Base-by-base conservation (phyloP, 2,113 vertebrate species). In the Gallinago jamesoni region DNA sequence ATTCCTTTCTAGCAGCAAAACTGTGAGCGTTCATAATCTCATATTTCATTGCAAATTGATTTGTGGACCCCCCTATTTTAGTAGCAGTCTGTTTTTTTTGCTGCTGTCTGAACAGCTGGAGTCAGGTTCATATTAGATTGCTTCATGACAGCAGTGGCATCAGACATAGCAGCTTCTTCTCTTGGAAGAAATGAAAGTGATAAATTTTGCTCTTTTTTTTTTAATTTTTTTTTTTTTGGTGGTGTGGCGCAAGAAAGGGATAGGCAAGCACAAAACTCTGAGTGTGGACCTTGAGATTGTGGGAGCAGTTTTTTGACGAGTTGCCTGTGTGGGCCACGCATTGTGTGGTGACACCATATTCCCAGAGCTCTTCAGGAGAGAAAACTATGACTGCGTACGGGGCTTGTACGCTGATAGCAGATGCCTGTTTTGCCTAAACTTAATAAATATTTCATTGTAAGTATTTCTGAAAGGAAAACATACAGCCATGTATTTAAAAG, bases 351-450 rank as follows among this genome's bases (percentile, higher is more conserved):
- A 50, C 1, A 1, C 39, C 0, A 12, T 48, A 28, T 82, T 64
- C 69, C 72, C 76, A 20, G 64, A 84, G 56, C 92, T 90, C 43
- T 69, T 70, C 73, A n/a, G 63, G 53, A 90, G 39, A 45, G 66
- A 84, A 93, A 94, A 64, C 77, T 57, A 1, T 67, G 80, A 80
- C 73, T 89, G 0, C 16, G 43, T 63, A 70, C 0, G 13, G 90
- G 84, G 68, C 30, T 57, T 93, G 64, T 66, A 68, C 4, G 1
- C 76, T 89, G 45, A 91, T 33, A 91, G 73, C 92, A 88, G 89
- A 81, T 95, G 95, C 63, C 53, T 91, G 70, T 84, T 96, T 94
- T 96, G 77, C 76, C 68, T 83, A 64, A 88, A 90, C n/a, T 60
- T 90, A 76, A 63, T 85, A 95, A 95, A 95, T 93, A 94, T 84